A percentile compares a stretch with the other conserved stretches of the same genome.
phyloP scores from a whole-genome alignment of 2,113 vertebrate species.

The Taxidea taxus region DNA sequence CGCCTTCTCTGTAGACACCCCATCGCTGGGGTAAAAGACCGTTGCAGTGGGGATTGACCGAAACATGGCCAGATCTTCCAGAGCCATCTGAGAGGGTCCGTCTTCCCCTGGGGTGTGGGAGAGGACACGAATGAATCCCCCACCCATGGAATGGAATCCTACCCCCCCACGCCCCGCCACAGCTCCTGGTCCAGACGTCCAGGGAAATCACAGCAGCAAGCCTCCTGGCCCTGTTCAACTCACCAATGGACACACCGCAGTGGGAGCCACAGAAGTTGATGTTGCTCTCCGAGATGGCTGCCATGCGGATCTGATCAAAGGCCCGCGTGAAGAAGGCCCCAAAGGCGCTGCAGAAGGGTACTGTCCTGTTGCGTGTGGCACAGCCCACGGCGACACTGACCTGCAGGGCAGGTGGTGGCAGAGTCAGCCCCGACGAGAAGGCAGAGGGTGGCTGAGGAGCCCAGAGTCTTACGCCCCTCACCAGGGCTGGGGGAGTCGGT shows the following conservation, averaged over 20 bases:
- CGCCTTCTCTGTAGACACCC: slow-evolving; percentile 93
- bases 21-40: slow-evolving; percentile 95
- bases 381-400: slow-evolving; percentile 94
- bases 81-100: slow-evolving; percentile 94
- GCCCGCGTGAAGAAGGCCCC: slow-evolving; percentile 94
- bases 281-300: slow-evolving; percentile 95
- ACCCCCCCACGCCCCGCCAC: neutral
- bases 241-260: slow-evolving; percentile 95
- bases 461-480: neutral
- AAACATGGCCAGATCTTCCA: slow-evolving; percentile 95
- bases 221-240: slow-evolving; percentile 25
- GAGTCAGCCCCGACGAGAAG: neutral
- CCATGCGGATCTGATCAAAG: slow-evolving; percentile 96
- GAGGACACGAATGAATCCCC: neutral
- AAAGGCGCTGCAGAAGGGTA: slow-evolving; percentile 94
- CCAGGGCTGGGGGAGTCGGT: fast-evolving
- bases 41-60: slow-evolving; percentile 90
- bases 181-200: neutral
- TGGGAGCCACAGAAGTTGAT: slow-evolving; percentile 95
- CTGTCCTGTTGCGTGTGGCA: slow-evolving; percentile 89
- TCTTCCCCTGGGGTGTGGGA: slow-evolving; percentile 88
- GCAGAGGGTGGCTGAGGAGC: neutral
- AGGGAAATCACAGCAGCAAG: fast-evolving
- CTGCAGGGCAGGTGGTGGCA: slow-evolving; percentile 68
- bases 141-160: neutral